These are phyloP conservation scores for pig (Sus scrofa) DNA, from an alignment of 2,113 vertebrate genomes.

Conservation along the genomic window DNA sequence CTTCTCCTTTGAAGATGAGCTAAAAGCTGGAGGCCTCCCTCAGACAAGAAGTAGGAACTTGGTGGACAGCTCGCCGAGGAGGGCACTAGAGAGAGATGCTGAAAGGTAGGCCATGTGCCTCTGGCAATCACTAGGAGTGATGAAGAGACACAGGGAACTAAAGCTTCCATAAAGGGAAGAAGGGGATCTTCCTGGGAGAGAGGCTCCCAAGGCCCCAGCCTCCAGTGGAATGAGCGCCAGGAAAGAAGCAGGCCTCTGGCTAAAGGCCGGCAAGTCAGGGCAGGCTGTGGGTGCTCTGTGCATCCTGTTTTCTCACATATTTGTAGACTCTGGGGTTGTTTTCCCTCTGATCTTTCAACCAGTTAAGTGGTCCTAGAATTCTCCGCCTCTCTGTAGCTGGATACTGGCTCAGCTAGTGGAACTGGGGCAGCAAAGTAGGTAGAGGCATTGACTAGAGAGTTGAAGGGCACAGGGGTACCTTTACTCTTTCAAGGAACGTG, in stretches of 20 bases:
- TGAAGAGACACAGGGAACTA: not conserved
- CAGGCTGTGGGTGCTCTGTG: not conserved
- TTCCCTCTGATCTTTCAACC: slow-evolving; percentile 29
- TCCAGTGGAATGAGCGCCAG: not conserved
- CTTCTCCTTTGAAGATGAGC: slow-evolving; percentile 68
- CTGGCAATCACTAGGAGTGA: not conserved
- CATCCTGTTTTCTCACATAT: not conserved
- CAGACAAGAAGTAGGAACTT: slow-evolving; percentile 11
- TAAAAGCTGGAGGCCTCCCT: slow-evolving; percentile 45
- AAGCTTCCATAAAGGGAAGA: not conserved
- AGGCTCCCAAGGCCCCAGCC: not conserved
- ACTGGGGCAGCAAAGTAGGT: not conserved
- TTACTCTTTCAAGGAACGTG: slow-evolving; percentile 18
- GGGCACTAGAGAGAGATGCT: not conserved
- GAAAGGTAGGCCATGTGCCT: slow-evolving; percentile 19
- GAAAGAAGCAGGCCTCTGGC: not conserved
- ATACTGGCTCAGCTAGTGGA: not conserved
- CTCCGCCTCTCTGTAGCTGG: not conserved
- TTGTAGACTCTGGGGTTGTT: slow-evolving; percentile 41
- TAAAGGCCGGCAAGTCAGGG: not conserved
- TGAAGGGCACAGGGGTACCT: not conserved
- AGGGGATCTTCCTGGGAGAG: not conserved
- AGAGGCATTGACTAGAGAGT: slow-evolving; percentile 16
- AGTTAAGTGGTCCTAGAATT: slow-evolving; percentile 29
- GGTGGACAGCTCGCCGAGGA: not conserved